Evolutionary conservation across 1,140 invertebrate species (phyloP), one percentile per base, ranked within the genome.

Genomic region (Glomeris maerens): DNA sequence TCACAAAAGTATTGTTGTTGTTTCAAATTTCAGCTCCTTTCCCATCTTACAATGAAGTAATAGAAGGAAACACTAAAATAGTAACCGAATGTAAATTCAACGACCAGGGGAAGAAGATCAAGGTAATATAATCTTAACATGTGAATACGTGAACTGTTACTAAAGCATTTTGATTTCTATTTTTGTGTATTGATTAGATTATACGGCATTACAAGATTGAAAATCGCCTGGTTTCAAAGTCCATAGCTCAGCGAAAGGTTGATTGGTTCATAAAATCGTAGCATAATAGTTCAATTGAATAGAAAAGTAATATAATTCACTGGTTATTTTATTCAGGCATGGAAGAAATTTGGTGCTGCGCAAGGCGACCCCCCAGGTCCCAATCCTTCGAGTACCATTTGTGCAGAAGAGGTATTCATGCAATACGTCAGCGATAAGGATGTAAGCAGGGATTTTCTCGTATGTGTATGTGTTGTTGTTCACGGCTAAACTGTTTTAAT

Each of bases 321-420:
- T 50, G 10, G 10, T 7, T 42, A 29, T 47, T 39, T 51, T 47
- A 44, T 58, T 14, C 55, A 71, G 67, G 84, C 81, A 39, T 95
- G 88, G 88, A 73, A 78, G 22, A 98, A 98, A 67, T 98, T 92
- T 74, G 94, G 94, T 27, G 80, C 83, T 50, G 91, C 89, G 3
- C 75, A 75, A 22, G 77, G 78, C 62, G 94, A 98, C 63, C 84
- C 89, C 56, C 86, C 89, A 3, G 94, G 94, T 1, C 93, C 93
- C 1, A 94, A 97, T 68, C 87, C 93, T 22, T 81, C 91, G 0
- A 98, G 92, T 0, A 99, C 95, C 2, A 83, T 93, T 62, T 82
- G 90, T 2, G 81, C 83, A 53, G 95, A 98, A 75, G 93, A 97
- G 71, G 85, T 98, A 3, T 84, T 80, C 55, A 93, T 99, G 86